Conservation (phyloP, 2,888 invertebrate species). For the Ramazzottius varieornatus region DNA sequence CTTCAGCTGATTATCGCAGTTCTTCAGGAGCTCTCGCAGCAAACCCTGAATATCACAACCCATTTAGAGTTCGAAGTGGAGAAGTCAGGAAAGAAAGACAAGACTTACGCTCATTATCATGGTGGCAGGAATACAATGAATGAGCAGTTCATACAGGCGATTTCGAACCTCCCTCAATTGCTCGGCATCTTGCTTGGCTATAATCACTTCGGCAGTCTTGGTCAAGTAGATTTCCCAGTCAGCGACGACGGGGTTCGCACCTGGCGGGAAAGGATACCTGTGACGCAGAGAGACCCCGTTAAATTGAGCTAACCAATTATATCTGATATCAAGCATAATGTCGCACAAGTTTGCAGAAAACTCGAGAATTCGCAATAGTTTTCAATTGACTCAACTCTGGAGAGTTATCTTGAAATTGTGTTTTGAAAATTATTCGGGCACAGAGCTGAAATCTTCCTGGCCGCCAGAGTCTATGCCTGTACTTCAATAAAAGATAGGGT, state of each 20-base stretch:
- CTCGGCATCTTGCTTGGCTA: conserved; percentile 58
- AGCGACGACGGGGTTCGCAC: conserved; percentile 54
- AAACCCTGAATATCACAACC: conserved; percentile 33
- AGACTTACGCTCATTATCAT: conserved; percentile 47
- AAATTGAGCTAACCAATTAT: too few species aligned
- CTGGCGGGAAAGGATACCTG: conserved; percentile 47
- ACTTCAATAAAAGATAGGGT: too few species aligned
- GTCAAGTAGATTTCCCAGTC: conserved; percentile 75
- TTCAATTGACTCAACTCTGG: too few species aligned
- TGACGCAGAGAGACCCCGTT: conserved; percentile 8
- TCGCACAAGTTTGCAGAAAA: too few species aligned
- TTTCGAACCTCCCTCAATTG: conserved; percentile 56
- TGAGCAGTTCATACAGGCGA: conserved; percentile 66
- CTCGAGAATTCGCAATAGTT: too few species aligned
- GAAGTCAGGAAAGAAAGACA: too few species aligned
- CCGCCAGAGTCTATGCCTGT: not conserved
- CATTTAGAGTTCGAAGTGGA: not conserved
- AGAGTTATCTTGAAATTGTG: too few species aligned
- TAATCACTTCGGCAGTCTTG: conserved; percentile 58
- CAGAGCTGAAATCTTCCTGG: not conserved
- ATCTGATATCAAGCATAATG: too few species aligned
- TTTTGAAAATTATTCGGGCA: conserved; percentile 4
- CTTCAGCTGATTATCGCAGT: conserved; percentile 69
- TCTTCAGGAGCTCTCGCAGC: conserved; percentile 50
- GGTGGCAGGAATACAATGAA: conserved; percentile 74